Evolutionary conservation across 2,888 invertebrate species (phyloP).

Genomic region (Aphodius granarius): DNA sequence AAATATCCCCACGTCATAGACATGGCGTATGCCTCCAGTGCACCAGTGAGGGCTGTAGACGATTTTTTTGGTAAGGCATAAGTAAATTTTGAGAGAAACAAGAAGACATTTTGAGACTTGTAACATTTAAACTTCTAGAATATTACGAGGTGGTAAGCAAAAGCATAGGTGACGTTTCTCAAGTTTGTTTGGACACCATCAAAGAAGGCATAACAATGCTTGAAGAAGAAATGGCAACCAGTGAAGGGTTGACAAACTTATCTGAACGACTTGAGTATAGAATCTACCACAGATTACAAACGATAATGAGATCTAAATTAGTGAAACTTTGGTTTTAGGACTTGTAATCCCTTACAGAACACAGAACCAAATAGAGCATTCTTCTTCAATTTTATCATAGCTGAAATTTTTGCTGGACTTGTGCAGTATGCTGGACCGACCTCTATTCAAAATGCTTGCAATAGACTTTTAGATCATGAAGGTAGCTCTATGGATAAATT

Average conservation of each 20-base stretch:
- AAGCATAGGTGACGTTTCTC: constrained; percentile 50
- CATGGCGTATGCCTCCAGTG: constrained; percentile 63
- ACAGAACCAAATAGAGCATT: constrained; percentile 32
- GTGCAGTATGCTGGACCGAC: constrained; percentile 33
- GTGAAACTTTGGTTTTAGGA: constrained; percentile 44
- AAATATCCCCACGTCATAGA: constrained; percentile 63
- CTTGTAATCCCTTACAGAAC: constrained; percentile 49
- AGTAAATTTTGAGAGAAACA: too few species aligned
- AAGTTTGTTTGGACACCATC: constrained; percentile 53
- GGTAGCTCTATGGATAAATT: constrained; percentile 30
- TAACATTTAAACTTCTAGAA: constrained; percentile 49
- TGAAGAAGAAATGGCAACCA: constrained; percentile 43
- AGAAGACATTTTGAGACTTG: background rate
- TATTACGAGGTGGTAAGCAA: constrained; percentile 59
- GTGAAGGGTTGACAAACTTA: constrained; percentile 47
- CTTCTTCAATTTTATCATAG: constrained; percentile 32
- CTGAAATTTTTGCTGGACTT: constrained; percentile 28
- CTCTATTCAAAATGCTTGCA: constrained; percentile 30
- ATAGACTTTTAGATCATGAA: constrained; percentile 10
- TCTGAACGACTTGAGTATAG: constrained; percentile 55
- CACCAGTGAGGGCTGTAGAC: constrained; percentile 60
- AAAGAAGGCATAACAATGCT: constrained; percentile 50
- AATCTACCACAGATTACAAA: background rate
- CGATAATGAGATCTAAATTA: background rate
- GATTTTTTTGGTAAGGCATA: constrained; percentile 64